phyloP scores from a whole-genome alignment of 23 tunicate genomes.

The Trididemnum miniatum region DNA sequence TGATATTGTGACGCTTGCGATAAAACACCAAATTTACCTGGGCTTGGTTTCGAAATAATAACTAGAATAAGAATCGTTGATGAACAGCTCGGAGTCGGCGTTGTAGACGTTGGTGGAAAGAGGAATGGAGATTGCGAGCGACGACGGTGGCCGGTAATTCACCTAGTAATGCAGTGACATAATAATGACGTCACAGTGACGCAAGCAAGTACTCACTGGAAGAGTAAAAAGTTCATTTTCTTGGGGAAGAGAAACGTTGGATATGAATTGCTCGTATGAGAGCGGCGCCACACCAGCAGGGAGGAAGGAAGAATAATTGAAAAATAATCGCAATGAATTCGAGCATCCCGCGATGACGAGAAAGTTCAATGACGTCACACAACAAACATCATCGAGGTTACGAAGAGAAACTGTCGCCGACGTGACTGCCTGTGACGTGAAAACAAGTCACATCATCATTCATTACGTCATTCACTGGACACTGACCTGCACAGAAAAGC shows the following conservation, averaged over 20 bases:
- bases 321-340: background rate
- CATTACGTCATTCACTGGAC: background rate
- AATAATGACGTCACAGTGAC: too few species aligned
- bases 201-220: too few species aligned
- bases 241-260: too few species aligned
- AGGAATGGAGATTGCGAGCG: constrained; percentile 61
- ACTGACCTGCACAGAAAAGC: too few species aligned
- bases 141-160: constrained; percentile 72
- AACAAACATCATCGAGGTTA: background rate
- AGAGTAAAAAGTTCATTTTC: too few species aligned
- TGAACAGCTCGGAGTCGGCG: constrained; percentile 35
- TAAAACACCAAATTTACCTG: too few species aligned
- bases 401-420: background rate
- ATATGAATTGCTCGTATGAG: background rate
- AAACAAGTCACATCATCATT: background rate
- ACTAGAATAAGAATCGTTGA: too few species aligned
- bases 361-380: background rate
- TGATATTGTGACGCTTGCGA: background rate
- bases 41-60: too few species aligned
- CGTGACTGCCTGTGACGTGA: background rate
- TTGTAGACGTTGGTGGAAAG: constrained; percentile 58
- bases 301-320: constrained; percentile 15
- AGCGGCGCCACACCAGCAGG: background rate
- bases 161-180: background rate
- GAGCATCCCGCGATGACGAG: constrained; percentile 8